These are phyloP conservation scores for Neodontobutis hainanensis DNA, from an alignment of 2,113 vertebrate species.

Conservation along the genomic window DNA sequence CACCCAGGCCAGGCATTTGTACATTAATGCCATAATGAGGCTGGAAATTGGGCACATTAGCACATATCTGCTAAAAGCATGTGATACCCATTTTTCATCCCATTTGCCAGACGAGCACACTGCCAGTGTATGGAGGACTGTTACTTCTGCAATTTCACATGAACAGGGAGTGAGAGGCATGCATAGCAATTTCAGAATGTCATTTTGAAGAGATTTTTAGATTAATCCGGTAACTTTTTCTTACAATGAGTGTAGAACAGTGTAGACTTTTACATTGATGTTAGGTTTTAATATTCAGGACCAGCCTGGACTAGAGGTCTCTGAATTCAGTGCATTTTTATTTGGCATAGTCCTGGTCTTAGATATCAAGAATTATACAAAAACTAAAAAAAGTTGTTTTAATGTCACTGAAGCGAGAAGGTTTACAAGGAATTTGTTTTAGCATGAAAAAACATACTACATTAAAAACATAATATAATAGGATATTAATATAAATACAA, in stretches of 20 bases:
- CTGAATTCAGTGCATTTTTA: too few relatives aligned
- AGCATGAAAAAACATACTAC: too few relatives aligned
- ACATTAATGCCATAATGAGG: conserved; percentile 73
- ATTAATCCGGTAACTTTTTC: conserved; percentile 37
- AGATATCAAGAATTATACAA: too few relatives aligned
- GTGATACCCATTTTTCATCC: conserved; percentile 73
- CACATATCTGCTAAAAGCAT: conserved; percentile 70
- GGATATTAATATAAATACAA: too few relatives aligned
- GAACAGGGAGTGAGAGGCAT: conserved; percentile 10
- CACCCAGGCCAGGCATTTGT: conserved; percentile 64
- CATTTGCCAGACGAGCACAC: conserved; percentile 61
- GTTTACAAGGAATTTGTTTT: too few relatives aligned
- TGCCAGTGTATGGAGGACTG: conserved; percentile 37
- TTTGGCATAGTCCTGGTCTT: too few relatives aligned
- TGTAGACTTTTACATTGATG: too few relatives aligned
- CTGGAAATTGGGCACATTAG: conserved; percentile 75
- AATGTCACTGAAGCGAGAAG: too few relatives aligned
- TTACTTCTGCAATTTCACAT: conserved; percentile 37
- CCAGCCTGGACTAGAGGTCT: too few relatives aligned
- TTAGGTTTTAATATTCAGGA: too few relatives aligned
- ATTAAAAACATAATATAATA: too few relatives aligned
- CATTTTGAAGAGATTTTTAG: conserved; percentile 47
- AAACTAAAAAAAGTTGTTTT: too few relatives aligned
- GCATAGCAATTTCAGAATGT: conserved; percentile 32
- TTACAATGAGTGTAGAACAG: conserved; percentile 14